A percentile compares a stretch with the other conserved stretches of the same genome.
These are phyloP conservation scores for Otolemur crassicaudatus DNA, from an alignment of 2,797 vertebrate species.

Conservation along the genomic window DNA sequence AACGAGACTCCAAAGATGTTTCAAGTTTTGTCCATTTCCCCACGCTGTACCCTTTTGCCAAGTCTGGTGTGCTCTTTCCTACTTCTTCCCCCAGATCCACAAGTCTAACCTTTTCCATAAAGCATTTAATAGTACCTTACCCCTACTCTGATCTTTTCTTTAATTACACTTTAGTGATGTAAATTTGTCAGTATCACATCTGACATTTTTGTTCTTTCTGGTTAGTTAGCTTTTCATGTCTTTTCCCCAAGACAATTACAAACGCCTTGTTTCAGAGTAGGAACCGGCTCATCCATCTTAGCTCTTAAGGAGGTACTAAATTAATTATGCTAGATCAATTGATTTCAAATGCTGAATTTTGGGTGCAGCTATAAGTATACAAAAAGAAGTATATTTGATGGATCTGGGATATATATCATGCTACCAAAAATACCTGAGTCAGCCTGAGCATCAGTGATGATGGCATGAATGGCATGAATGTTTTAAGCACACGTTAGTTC, in stretches of 20 bases:
- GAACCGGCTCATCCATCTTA: neutral
- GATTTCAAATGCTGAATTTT: slow-evolving; percentile 8
- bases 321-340: neutral
- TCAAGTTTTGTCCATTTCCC: neutral
- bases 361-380: neutral
- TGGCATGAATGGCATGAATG: neutral
- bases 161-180: neutral
- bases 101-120: neutral
- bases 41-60: neutral
- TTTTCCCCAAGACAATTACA: neutral
- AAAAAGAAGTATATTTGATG: neutral
- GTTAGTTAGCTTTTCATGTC: neutral
- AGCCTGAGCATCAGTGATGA: neutral
- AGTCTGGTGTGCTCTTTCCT: neutral
- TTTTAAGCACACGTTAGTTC: neutral
- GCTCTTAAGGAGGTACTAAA: neutral
- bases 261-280: neutral
- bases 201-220: neutral
- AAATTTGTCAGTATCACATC: neutral
- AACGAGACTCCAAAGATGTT: neutral
- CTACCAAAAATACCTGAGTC: neutral
- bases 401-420: neutral
- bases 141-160: neutral
- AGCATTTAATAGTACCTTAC: neutral
- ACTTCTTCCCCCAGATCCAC: neutral